A percentile compares a stretch with the other conserved stretches of the same genome.
These are phyloP conservation scores for Coremacera marginata DNA, from an alignment of 2,888 invertebrate species.

Conservation along the genomic window DNA sequence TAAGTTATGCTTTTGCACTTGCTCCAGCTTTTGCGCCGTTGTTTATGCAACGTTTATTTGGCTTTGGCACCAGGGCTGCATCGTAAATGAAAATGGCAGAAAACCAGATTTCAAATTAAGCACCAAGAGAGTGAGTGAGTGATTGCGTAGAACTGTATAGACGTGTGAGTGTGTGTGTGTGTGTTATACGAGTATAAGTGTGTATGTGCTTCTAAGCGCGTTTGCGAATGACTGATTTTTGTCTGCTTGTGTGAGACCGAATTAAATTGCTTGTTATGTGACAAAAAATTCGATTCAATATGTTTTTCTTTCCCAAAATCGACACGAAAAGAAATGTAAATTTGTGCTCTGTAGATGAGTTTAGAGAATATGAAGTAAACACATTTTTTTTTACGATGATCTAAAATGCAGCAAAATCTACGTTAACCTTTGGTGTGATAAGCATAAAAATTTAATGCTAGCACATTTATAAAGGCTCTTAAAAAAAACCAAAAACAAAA, in stretches of 20 bases:
- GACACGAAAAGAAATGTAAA: not conserved
- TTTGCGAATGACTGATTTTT: too few species aligned
- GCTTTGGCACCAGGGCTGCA: slow-evolving; percentile 17
- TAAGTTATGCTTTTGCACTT: slow-evolving; percentile 1
- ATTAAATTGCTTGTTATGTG: too few species aligned
- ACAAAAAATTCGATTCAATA: too few species aligned
- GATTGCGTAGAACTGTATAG: too few species aligned
- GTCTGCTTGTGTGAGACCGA: too few species aligned
- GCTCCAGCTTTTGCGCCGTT: slow-evolving; percentile 9
- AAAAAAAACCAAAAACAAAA: not conserved
- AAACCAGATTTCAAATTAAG: not conserved
- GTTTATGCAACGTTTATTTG: slow-evolving; percentile 24
- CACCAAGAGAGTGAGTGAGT: not conserved
- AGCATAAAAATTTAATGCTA: not conserved
- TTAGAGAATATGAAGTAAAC: not conserved
- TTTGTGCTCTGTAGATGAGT: not conserved
- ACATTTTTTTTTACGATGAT: not conserved
- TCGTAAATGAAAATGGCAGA: slow-evolving; percentile 14
- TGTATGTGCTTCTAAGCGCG: too few species aligned
- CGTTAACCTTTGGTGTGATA: not conserved
- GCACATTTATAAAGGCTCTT: not conserved
- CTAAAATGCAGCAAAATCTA: slow-evolving; percentile 1
- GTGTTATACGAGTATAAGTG: too few species aligned
- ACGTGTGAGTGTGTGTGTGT: too few species aligned
- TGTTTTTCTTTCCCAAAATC: not conserved